Evolutionary conservation across 2,888 invertebrate genomes (phyloP), one percentile per base, ranked within the genome.

Genomic region (Phortica magna): DNA sequence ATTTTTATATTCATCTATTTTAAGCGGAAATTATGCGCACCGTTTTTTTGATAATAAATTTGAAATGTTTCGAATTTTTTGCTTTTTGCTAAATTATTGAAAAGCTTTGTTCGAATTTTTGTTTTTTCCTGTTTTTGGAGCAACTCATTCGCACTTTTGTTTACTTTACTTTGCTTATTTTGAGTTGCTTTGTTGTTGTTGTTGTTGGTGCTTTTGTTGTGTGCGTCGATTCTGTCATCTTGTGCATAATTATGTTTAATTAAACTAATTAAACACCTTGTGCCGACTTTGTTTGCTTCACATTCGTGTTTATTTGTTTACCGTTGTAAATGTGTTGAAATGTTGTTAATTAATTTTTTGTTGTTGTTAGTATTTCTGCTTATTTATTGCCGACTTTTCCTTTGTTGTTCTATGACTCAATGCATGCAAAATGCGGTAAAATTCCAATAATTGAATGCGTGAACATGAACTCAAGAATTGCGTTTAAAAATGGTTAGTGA

Each of bases 331-430:
- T 7, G 43, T 43, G 9, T 61, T 22, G 31, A 22, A 17, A 74
- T 81, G 81, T 86, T 87, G 81, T 86, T 87, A 87, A 85, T 87
- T 85, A 85, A 85, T 70, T 80, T 87, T 74, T 83, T 79, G 74
- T 74, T 73, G 84, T 83, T 87, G 83, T 87, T 87, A 82, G 82
- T 79, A 12, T 57, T 53, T 73, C 10, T 17, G 17, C 43, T 57
- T 59, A 14, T 57, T 53, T 17, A 57, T n/a, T 57, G 31, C 31
- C 39, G n/a, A 14, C 3, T 57, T 72, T 31, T 64, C 31, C 31
- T 43, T 19, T 43, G 31, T 68, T 19, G 6, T 19, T 48, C 5
- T 31, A 64, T 64, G 64, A 64, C 64, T 64, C 64, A 64, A 64
- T 64, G 22, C 48, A 2, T 48, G 48, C 48, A 14, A 48, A 48